Conservation (phyloP, 2,113 vertebrate species). For the Canis aureus region DNA sequence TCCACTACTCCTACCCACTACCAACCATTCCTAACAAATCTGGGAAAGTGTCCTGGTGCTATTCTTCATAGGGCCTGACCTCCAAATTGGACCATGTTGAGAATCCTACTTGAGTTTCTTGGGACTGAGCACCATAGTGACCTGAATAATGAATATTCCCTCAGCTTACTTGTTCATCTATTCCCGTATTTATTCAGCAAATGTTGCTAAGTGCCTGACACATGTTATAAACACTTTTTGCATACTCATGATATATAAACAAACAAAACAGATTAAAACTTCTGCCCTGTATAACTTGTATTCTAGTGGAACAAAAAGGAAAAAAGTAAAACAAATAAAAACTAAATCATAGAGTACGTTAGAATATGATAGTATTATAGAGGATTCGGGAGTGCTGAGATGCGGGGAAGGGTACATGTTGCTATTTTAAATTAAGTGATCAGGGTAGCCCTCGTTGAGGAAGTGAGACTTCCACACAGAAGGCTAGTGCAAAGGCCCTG, state of each 20-base stretch:
- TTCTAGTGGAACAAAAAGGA: background rate
- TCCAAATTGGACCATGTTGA: background rate
- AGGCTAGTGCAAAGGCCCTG: background rate
- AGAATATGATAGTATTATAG: background rate
- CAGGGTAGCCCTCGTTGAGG: background rate
- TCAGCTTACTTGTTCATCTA: background rate
- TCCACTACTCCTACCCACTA: background rate
- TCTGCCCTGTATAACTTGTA: background rate
- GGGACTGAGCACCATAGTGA: background rate
- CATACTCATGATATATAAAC: background rate
- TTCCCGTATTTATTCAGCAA: background rate
- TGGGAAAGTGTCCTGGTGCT: background rate
- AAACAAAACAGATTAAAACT: background rate
- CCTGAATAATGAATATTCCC: background rate
- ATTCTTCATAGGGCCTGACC: background rate
- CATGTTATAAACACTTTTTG: background rate
- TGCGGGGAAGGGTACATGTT: fast-evolving
- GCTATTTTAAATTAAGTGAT: background rate
- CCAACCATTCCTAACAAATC: background rate
- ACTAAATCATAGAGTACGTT: background rate
- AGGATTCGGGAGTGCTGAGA: background rate
- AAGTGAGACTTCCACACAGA: background rate
- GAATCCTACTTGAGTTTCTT: background rate
- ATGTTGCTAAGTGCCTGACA: background rate
- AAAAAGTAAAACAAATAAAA: background rate